Evolutionary conservation across 2,113 vertebrate species (phyloP).

Genomic region (Tetrao urogallus): DNA sequence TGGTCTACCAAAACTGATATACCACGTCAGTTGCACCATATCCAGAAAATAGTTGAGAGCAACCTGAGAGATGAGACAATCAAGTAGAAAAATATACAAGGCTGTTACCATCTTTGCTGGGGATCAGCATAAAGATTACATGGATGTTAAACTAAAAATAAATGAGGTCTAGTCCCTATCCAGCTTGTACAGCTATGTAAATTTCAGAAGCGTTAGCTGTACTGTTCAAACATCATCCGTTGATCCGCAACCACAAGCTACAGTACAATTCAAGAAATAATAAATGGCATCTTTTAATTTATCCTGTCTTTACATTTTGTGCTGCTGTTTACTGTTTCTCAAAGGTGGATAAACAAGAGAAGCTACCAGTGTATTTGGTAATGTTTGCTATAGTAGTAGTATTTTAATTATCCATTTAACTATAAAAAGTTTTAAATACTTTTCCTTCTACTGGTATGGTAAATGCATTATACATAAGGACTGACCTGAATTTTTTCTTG

Average conservation of each 20-base stretch:
- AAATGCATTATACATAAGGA: constrained; percentile 26
- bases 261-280: neutral
- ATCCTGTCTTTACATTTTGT: neutral
- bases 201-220: neutral
- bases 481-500: constrained; percentile 44
- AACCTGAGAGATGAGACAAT: neutral
- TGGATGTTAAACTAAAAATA: neutral
- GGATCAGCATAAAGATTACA: neutral
- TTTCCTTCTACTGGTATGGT: constrained; percentile 2
- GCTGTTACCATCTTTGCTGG: neutral
- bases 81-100: neutral
- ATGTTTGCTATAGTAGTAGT: neutral
- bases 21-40: neutral
- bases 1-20: neutral
- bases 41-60: neutral
- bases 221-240: neutral
- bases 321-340: neutral
- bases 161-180: neutral
- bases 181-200: neutral
- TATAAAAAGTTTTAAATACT: constrained; percentile 4
- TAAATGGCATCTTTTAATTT: neutral
- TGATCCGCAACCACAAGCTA: neutral
- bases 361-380: neutral
- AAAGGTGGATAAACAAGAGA: neutral
- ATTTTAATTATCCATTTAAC: neutral